A percentile compares a stretch with the other conserved stretches of the same genome.
Conservation (phyloP, 2,113 vertebrate species). For the Corythaixoides concolor region DNA sequence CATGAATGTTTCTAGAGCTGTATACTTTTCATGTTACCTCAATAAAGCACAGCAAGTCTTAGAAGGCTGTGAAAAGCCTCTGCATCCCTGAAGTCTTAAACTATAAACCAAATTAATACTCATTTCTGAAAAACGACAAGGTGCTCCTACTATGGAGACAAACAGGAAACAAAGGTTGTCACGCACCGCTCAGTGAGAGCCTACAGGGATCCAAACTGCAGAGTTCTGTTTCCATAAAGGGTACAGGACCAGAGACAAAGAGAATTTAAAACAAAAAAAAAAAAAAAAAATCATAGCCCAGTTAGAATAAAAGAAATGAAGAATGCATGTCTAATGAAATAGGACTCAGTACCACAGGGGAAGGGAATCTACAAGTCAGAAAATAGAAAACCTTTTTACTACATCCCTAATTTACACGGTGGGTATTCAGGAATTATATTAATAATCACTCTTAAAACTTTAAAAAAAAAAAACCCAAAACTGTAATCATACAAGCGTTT, state of each 20-base stretch:
- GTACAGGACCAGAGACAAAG: not conserved
- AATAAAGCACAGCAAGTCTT: not conserved
- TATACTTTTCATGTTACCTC: not conserved
- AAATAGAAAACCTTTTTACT: not conserved
- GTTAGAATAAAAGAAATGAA: not conserved
- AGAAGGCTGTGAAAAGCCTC: not conserved
- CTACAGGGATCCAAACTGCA: not conserved
- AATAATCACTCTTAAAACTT: not conserved
- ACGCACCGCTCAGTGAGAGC: not conserved
- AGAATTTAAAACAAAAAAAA: not conserved
- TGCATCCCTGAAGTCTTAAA: not conserved
- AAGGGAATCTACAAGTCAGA: not conserved
- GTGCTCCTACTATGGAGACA: slow-evolving; percentile 8
- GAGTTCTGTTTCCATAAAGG: not conserved
- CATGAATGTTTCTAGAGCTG: not conserved
- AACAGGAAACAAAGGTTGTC: not conserved
- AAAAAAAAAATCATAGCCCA: not conserved
- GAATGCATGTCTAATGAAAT: not conserved
- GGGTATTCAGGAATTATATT: not conserved
- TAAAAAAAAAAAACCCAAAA: not conserved
- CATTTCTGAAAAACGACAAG: not conserved
- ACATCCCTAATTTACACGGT: not conserved
- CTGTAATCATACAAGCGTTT: not conserved
- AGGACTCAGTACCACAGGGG: not conserved
- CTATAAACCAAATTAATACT: slow-evolving; percentile 19